Evolutionary conservation across 2,113 vertebrate genomes (phyloP), one percentile per base, ranked within the genome.

Genomic region (Phaethornis superciliosus): DNA sequence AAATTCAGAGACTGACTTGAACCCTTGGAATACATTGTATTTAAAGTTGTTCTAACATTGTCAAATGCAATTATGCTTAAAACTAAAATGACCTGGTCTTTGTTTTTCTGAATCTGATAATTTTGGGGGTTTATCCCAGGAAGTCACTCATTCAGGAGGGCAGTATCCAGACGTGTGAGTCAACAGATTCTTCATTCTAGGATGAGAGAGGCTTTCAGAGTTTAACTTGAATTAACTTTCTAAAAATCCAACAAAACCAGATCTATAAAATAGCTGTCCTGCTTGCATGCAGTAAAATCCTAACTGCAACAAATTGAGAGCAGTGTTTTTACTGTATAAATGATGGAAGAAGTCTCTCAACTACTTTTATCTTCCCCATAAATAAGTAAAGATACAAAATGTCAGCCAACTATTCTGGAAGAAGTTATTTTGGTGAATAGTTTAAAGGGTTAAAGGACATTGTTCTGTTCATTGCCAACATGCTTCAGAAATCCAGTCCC

Each of bases 371-470:
- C n/a, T 93, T 9, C 18, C 17, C 23, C n/a, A 4, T 47, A 37
- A 77, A 28, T 22, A 67, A 71, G 15, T 54, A 33, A 72, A 75
- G 51, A 35, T 35, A 19, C 2, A 19, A 42, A 65, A 37, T 54
- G 3, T 88, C 35, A 74, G 54, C 68, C 67, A 35, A 18, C 37
- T 88, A n/a, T 63, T 71, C 16, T 59, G 75, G 67, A 87, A 85
- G 15, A 72, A 76, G 30, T 85, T 76, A 9, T 37, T 89, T 76
- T 94, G 65, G 55, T 67, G 47, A 74, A 8, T 16, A 40, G 42
- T 69, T 80, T 24, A 21, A 4, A 80, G 91, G 63, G 81, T 92
- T 93, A 95, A 96, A 72, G 51, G 70, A 59, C 54, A 19, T 81
- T 93, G 62, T 86, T 92, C 28, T 88, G 63, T 79, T 87, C 47